Evolutionary conservation across 2,797 vertebrate genomes (phyloP).

Genomic region (Spinus pinus): DNA sequence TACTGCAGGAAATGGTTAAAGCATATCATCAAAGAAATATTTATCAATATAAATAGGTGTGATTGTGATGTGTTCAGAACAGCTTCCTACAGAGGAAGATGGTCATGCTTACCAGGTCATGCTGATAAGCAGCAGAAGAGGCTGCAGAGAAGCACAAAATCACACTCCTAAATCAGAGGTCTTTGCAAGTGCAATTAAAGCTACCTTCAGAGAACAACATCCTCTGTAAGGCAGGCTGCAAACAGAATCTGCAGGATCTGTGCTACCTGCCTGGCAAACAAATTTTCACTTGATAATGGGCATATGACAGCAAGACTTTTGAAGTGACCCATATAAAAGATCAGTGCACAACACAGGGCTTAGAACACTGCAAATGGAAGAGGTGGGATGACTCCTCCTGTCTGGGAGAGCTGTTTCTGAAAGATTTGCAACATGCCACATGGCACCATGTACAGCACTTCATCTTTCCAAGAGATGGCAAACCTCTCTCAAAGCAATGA

Average conservation of each 20-base stretch:
- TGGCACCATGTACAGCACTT: not conserved
- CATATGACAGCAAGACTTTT: not conserved
- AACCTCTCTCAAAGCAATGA: not conserved
- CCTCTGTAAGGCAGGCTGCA: not conserved
- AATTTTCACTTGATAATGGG: not conserved
- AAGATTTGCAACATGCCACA: not conserved
- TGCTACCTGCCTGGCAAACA: not conserved
- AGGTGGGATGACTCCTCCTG: not conserved
- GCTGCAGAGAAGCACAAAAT: not conserved
- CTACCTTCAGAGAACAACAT: not conserved
- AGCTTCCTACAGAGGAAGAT: not conserved
- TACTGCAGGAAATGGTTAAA: not conserved
- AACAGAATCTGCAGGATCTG: not conserved
- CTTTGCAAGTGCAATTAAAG: not conserved
- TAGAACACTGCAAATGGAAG: not conserved
- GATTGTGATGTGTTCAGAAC: not conserved
- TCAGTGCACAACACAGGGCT: rapidly evolving
- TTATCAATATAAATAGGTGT: not conserved
- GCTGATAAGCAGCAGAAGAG: not conserved
- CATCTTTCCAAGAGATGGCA: not conserved
- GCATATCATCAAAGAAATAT: not conserved
- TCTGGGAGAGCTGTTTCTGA: not conserved
- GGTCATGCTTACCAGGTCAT: not conserved
- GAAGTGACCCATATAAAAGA: not conserved
- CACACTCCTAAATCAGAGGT: not conserved